Percentiles rank a stretch among this genome's conserved stretches.
These are phyloP conservation scores for Lates japonicus DNA, from an alignment of 2,797 vertebrate genomes.

Conservation along the genomic window DNA sequence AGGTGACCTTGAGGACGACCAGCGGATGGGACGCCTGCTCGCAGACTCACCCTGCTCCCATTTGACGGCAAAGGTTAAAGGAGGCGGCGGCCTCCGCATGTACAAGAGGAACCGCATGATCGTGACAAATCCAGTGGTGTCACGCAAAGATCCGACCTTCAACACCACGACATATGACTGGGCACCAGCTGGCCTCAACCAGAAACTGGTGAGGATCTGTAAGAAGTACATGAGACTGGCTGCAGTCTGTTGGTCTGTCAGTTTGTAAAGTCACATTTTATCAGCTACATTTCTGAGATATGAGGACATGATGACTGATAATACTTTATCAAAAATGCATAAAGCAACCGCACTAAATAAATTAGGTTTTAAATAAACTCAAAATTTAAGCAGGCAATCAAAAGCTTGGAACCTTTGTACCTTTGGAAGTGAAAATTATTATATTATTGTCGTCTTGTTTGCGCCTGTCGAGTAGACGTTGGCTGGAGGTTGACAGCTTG, in stretches of 20 bases:
- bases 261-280: not conserved
- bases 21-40: conserved; percentile 91
- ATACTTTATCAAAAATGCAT: not conserved
- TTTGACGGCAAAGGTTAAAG: conserved; percentile 92
- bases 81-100: conserved; percentile 89
- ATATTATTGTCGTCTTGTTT: no score
- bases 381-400: not conserved
- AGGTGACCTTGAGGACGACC: conserved; percentile 90
- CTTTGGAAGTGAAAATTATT: no score
- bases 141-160: conserved; percentile 96
- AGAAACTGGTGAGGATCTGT: conserved; percentile 92
- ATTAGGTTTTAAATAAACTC: not conserved
- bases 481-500: no score
- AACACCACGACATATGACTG: conserved; percentile 95
- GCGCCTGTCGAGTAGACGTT: no score
- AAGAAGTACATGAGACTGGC: conserved; percentile 3
- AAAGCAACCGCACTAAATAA: not conserved
- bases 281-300: not conserved
- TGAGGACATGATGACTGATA: not conserved
- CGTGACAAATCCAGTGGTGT: conserved; percentile 94
- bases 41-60: conserved; percentile 88
- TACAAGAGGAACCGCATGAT: conserved; percentile 99
- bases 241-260: not conserved
- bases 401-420: not conserved
- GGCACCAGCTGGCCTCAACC: conserved; percentile 93